Percentiles rank a stretch among this genome's conserved stretches.
phyloP scores from a whole-genome alignment of 2,113 vertebrate species.

The Ammodytes marinus region DNA sequence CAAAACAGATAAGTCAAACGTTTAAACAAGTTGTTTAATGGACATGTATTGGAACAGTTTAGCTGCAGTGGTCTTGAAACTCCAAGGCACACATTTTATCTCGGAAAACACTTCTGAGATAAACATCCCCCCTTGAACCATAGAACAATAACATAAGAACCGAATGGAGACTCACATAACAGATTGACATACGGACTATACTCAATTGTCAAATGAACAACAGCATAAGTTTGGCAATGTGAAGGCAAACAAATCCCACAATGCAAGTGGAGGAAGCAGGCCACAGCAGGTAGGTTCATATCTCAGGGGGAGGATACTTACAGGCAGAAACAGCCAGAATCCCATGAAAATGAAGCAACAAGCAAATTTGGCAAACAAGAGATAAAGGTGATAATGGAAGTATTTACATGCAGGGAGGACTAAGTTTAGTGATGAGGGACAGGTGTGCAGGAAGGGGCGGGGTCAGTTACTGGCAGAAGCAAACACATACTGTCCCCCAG shows the following conservation, averaged over 20 bases:
- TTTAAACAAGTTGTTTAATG: neutral
- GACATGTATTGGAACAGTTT: neutral
- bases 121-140: neutral
- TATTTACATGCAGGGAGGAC: neutral
- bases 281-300: neutral
- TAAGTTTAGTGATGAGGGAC: neutral
- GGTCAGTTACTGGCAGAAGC: neutral
- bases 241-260: neutral
- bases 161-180: neutral
- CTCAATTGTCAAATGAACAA: neutral
- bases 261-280: neutral
- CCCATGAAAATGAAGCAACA: neutral
- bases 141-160: neutral
- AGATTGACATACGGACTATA: neutral
- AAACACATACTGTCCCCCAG: too few relatives aligned
- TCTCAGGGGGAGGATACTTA: neutral
- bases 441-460: neutral
- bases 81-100: neutral
- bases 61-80: neutral
- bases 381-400: rapidly evolving
- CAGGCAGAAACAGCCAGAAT: neutral
- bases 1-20: neutral
- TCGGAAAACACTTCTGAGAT: neutral
- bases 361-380: neutral
- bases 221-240: neutral